phyloP scores from a whole-genome alignment of 1,140 invertebrate species.

The Saccostrea cuccullata region DNA sequence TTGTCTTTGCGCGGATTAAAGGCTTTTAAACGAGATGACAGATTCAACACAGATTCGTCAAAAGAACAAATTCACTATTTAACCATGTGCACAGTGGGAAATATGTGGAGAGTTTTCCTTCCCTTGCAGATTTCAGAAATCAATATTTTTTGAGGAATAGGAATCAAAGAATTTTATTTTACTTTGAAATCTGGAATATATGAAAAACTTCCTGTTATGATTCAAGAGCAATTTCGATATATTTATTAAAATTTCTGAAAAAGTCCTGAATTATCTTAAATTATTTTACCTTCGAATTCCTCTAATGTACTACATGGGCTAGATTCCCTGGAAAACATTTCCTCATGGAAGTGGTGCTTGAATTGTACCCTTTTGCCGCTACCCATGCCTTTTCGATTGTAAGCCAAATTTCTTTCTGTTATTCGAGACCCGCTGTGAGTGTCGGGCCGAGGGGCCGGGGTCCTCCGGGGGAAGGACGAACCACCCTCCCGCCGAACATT shows the following conservation, averaged over 20 bases:
- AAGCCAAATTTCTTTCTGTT: not conserved
- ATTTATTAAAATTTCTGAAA: not conserved
- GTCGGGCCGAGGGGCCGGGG: not conserved
- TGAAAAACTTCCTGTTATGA: not conserved
- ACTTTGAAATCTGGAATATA: not conserved
- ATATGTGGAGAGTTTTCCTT: not conserved
- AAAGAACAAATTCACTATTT: not conserved
- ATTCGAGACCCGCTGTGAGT: not conserved
- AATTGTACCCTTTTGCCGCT: not conserved
- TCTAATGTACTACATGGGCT: conserved; percentile 6
- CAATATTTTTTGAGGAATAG: not conserved
- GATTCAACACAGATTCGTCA: not conserved
- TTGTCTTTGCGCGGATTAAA: not conserved
- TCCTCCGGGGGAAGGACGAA: not conserved
- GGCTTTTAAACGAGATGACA: conserved; percentile 15
- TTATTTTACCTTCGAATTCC: conserved; percentile 11
- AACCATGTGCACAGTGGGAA: not conserved
- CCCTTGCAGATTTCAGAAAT: not conserved
- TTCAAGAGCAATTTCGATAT: no score
- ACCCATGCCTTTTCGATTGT: not conserved
- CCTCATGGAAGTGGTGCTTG: not conserved
- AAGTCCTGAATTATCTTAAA: no score
- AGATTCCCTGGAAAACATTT: not conserved
- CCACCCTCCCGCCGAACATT: not conserved
- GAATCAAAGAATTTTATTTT: not conserved